Conservation (phyloP, 2,797 vertebrate genomes). For the Rhinogobio ventralis region DNA sequence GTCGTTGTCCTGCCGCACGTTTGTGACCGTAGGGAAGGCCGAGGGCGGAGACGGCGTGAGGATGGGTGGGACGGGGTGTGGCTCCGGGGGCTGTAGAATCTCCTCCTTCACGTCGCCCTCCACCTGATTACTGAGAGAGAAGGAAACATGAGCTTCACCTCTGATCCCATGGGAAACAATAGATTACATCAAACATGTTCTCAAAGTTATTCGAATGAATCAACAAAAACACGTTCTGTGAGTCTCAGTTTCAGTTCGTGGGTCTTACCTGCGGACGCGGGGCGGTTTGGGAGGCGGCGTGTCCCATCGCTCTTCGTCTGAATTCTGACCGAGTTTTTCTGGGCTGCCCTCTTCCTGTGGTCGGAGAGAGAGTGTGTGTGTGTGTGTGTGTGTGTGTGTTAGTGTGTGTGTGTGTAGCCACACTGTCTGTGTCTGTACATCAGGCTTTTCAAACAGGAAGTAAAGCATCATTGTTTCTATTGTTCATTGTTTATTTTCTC, state of each 20-base stretch:
- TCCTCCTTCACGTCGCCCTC: conserved; percentile 97
- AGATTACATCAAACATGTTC: background rate
- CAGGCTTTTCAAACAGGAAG: conserved; percentile 75
- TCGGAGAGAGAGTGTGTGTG: conserved; percentile 3
- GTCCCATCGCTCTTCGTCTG: conserved; percentile 88
- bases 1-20: conserved; percentile 95
- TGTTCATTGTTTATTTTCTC: conserved; percentile 12
- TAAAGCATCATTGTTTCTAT: conserved; percentile 50
- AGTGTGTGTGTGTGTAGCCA: background rate
- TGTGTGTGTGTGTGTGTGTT: conserved; percentile 11
- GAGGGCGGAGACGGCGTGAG: conserved; percentile 96
- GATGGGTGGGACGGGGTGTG: conserved; percentile 94
- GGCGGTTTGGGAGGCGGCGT: conserved; percentile 96
- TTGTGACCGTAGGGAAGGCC: conserved; percentile 94
- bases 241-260: too few relatives aligned
- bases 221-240: background rate
- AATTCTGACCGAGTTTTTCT: conserved; percentile 81
- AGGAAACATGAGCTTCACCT: background rate
- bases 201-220: too few relatives aligned
- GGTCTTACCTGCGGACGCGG: conserved; percentile 86
- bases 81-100: conserved; percentile 96
- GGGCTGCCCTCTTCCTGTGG: conserved; percentile 87
- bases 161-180: too few relatives aligned
- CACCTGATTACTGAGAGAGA: conserved; percentile 82
- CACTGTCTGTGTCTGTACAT: conserved; percentile 67